Evolutionary conservation across 2,113 vertebrate species (phyloP).

Genomic region (Globicephala melas): DNA sequence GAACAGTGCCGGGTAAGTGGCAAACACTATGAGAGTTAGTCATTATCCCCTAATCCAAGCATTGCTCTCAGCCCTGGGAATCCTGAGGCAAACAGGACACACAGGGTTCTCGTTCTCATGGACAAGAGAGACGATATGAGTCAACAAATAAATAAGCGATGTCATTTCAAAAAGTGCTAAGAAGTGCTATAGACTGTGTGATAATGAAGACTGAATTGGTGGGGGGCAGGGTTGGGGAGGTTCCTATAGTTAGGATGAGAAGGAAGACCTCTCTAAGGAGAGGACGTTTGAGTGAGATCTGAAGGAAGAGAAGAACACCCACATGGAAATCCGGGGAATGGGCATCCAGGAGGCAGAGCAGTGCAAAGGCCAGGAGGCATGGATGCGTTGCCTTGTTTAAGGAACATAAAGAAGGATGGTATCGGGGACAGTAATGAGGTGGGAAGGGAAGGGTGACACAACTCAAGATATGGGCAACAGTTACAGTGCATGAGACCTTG

Average conservation of each 20-base stretch:
- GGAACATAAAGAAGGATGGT: neutral
- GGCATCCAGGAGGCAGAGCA: neutral
- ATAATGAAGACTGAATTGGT: neutral
- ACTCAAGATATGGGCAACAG: neutral
- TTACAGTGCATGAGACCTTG: rapidly evolving
- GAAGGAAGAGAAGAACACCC: neutral
- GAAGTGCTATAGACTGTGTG: neutral
- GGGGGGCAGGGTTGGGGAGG: neutral
- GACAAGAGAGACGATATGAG: neutral
- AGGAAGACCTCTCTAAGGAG: neutral
- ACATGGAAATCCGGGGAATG: neutral
- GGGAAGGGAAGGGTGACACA: neutral
- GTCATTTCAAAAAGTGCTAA: neutral
- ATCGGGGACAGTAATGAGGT: neutral
- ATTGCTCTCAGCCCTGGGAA: neutral
- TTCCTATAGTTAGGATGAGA: neutral
- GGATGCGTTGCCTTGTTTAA: neutral
- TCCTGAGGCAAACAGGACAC: neutral
- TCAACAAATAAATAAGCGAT: neutral
- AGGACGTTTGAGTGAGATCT: neutral
- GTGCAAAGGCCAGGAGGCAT: neutral
- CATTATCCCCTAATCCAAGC: neutral
- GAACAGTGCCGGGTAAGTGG: neutral
- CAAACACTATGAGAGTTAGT: neutral
- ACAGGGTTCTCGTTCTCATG: neutral